These are phyloP conservation scores for Rhagium mordax DNA, from an alignment of 2,888 invertebrate species.

Conservation along the genomic window DNA sequence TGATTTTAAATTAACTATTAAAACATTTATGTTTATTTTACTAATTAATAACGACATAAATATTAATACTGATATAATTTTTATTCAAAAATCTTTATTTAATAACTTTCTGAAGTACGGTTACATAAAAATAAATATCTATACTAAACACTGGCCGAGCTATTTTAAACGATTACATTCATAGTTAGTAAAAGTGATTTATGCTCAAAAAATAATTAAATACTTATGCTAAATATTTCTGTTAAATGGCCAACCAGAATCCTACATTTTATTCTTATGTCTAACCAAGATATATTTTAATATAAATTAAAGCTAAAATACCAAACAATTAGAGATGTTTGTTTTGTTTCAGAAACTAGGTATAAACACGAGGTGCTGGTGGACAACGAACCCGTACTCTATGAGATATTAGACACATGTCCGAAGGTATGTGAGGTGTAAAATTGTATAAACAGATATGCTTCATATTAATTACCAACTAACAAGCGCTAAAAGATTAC, in stretches of 20 bases:
- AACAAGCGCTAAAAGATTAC: conserved; percentile 2
- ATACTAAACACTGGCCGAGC: no score
- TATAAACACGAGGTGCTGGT: conserved; percentile 92
- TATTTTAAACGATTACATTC: no score
- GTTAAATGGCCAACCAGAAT: background rate
- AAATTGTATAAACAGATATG: conserved; percentile 11
- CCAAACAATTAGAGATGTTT: conserved; percentile 29
- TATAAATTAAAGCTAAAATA: background rate
- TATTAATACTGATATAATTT: no score
- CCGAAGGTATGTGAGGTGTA: conserved; percentile 77
- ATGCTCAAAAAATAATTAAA: background rate
- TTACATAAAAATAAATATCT: no score
- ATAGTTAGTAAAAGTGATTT: background rate
- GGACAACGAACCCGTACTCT: conserved; percentile 90
- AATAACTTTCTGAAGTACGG: no score
- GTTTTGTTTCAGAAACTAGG: conserved; percentile 82
- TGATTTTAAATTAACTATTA: no score
- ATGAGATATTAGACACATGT: conserved; percentile 93
- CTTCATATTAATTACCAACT: background rate
- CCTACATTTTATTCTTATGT: background rate
- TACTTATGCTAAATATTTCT: background rate
- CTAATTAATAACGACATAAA: no score
- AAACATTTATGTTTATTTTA: no score
- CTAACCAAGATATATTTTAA: background rate
- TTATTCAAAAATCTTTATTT: no score